Evolutionary conservation across 2,888 invertebrate genomes (phyloP).

Genomic region (Oligia latruncula): DNA sequence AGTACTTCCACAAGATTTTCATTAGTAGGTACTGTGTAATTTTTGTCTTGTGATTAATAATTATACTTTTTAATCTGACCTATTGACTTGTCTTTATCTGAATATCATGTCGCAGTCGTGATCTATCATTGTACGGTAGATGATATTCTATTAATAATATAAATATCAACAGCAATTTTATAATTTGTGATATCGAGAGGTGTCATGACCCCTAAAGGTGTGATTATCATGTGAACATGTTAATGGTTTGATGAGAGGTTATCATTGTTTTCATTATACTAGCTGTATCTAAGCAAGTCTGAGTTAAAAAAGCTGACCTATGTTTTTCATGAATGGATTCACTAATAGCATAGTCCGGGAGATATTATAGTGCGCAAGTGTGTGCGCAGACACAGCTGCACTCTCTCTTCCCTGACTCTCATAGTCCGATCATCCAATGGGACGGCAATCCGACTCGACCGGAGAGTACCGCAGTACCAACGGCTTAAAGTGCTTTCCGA

Average conservation of each 20-base stretch:
- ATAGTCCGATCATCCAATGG: too few relatives aligned
- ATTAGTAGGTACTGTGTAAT: neutral
- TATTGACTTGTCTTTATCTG: conserved; percentile 23
- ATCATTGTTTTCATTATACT: neutral
- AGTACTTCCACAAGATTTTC: neutral
- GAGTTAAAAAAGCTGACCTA: neutral
- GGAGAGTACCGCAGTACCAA: neutral
- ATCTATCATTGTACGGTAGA: conserved; percentile 2
- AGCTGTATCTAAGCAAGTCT: conserved; percentile 1
- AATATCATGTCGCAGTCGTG: conserved; percentile 29
- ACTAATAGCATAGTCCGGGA: too few relatives aligned
- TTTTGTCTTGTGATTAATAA: neutral
- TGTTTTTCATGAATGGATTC: neutral
- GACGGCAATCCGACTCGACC: too few relatives aligned
- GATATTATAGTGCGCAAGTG: too few relatives aligned
- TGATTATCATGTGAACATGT: conserved; percentile 32
- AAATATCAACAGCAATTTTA: conserved; percentile 17
- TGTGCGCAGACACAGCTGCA: too few relatives aligned
- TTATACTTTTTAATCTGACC: conserved; percentile 26
- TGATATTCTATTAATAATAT: conserved; percentile 22
- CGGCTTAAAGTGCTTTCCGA: neutral
- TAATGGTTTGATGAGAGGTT: conserved; percentile 15
- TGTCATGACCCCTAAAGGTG: conserved; percentile 25
- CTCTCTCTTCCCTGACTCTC: too few relatives aligned
- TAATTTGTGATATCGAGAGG: conserved; percentile 28